These are phyloP conservation scores for Dallia pectoralis DNA, from an alignment of 2,797 vertebrate genomes.

Conservation along the genomic window DNA sequence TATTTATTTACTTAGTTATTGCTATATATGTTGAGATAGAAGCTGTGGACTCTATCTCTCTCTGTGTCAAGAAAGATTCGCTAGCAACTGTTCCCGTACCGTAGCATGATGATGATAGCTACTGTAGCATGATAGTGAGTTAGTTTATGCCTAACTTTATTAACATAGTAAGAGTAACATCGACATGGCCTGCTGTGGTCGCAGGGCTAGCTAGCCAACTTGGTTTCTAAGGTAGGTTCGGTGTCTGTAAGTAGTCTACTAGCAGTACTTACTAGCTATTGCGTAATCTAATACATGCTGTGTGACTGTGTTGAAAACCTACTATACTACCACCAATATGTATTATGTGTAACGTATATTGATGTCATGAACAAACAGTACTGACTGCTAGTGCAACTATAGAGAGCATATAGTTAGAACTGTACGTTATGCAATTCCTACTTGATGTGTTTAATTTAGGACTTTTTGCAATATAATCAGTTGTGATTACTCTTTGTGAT, in stretches of 20 bases:
- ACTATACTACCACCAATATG: too few relatives aligned
- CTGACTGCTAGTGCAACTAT: neutral
- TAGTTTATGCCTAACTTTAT: slow-evolving; percentile 62
- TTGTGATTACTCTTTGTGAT: neutral
- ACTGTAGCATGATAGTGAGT: slow-evolving; percentile 48
- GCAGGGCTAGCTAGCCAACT: slow-evolving; percentile 33
- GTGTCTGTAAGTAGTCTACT: neutral
- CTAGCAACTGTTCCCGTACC: slow-evolving; percentile 13
- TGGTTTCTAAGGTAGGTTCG: slow-evolving; percentile 46
- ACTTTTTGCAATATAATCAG: too few relatives aligned
- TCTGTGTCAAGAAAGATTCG: neutral
- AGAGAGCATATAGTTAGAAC: neutral
- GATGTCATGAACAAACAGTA: too few relatives aligned
- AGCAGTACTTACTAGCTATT: neutral
- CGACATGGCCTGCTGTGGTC: slow-evolving; percentile 63
- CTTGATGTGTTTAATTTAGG: neutral
- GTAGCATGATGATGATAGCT: slow-evolving; percentile 23
- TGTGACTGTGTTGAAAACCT: neutral
- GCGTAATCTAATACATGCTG: neutral
- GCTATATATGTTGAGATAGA: neutral
- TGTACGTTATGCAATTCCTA: neutral
- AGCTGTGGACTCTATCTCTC: neutral
- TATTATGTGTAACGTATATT: too few relatives aligned
- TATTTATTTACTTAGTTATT: neutral
- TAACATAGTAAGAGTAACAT: slow-evolving; percentile 50